These are phyloP conservation scores for Tridacna gigas DNA, from an alignment of 2,888 invertebrate genomes.

Conservation along the genomic window DNA sequence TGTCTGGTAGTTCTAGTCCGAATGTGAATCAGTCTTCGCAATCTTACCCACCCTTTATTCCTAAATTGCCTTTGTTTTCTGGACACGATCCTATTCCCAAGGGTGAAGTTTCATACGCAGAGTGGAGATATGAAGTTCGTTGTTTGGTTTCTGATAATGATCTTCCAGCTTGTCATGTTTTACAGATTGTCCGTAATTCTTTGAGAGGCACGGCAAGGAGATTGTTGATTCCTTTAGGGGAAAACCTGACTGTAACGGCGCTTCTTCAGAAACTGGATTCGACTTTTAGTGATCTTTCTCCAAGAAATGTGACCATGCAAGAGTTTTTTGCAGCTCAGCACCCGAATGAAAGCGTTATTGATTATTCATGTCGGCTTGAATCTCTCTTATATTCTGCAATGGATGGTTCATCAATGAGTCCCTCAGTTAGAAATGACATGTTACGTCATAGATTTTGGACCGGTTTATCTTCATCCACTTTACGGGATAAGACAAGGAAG, in stretches of 20 bases:
- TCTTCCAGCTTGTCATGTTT: not conserved
- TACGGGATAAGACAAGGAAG: conserved; percentile 41
- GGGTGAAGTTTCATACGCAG: conserved; percentile 38
- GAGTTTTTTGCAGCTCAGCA: conserved; percentile 40
- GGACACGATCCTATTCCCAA: conserved; percentile 43
- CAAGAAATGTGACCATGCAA: conserved; percentile 49
- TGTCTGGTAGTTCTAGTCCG: no score
- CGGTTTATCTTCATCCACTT: conserved; percentile 23
- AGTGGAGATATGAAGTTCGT: conserved; percentile 39
- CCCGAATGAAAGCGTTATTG: conserved; percentile 35
- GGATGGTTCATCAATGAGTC: conserved; percentile 31
- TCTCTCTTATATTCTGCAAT: conserved; percentile 35
- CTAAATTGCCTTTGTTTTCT: conserved; percentile 43
- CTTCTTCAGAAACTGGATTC: conserved; percentile 37
- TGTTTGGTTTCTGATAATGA: conserved; percentile 27
- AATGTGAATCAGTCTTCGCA: no score
- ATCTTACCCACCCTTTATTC: conserved; percentile 12
- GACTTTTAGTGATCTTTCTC: conserved; percentile 34
- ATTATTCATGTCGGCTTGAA: conserved; percentile 52
- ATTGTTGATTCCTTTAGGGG: conserved; percentile 41
- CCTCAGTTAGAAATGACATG: conserved; percentile 40
- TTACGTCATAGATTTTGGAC: conserved; percentile 51
- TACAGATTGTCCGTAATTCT: conserved; percentile 34
- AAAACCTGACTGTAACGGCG: conserved; percentile 23
- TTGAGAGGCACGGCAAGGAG: conserved; percentile 43